phyloP scores from a whole-genome alignment of 2,113 vertebrate species.

The Seriola dumerili region DNA sequence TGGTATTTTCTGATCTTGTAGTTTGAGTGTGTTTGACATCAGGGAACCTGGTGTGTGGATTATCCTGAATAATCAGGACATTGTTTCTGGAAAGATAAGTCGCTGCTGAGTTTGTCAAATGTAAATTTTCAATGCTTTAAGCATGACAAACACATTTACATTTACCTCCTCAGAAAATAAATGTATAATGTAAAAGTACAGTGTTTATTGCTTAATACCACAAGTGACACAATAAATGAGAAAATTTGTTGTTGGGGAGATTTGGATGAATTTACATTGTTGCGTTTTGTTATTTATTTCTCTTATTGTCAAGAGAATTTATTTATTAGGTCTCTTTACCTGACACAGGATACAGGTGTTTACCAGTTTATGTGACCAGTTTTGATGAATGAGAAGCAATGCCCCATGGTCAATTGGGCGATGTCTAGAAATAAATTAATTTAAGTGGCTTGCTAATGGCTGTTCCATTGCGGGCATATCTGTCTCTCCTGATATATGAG shows the following conservation, averaged over 20 bases:
- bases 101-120: too few species aligned
- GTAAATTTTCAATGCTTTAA: too few species aligned
- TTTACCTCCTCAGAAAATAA: too few species aligned
- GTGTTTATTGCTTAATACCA: too few species aligned
- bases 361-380: conserved; percentile 7
- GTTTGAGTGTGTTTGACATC: background rate
- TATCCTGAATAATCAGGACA: too few species aligned
- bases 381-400: conserved; percentile 2
- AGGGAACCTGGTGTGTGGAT: too few species aligned
- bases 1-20: background rate
- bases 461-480: conserved; percentile 19
- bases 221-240: too few species aligned
- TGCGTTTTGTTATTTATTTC: background rate
- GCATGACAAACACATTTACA: too few species aligned
- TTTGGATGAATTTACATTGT: background rate
- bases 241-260: too few species aligned
- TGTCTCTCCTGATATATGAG: conserved; percentile 54
- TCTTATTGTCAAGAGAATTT: background rate
- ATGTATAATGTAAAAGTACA: too few species aligned
- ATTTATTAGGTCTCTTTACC: background rate
- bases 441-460: conserved; percentile 20
- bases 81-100: too few species aligned
- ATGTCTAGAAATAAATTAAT: conserved; percentile 30
- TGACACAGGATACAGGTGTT: background rate
- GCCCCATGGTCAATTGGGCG: conserved; percentile 1